Evolutionary conservation across 2,797 vertebrate genomes (phyloP), one percentile per base, ranked within the genome.

Genomic region (Parotocinclus haroldoi): DNA sequence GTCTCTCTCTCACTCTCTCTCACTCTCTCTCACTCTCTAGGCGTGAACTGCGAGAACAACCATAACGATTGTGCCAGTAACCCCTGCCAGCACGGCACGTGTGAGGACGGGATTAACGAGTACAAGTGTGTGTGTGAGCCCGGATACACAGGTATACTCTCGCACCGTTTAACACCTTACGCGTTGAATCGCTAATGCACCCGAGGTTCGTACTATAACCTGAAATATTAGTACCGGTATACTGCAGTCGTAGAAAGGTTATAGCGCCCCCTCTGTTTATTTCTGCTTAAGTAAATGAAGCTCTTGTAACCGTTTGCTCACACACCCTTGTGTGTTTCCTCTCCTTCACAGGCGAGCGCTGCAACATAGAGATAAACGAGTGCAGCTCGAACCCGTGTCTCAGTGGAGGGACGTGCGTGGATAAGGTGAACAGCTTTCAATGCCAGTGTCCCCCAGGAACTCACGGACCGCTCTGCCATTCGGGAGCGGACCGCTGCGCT

Each of bases 81-180:
- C 79, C 96, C 94, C 0, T 98, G 96, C 73, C 72, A 90, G 58
- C 84, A 91, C 0, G 96, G 96, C 67, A 85, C 84, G 66, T 98
- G 96, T 66, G 83, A 91, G 16, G 96, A 98, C 39, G 93, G 93
- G 39, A 91, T 98, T 62, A 94, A 95, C 45, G 89, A 90, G 53
- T 98, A 95, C 81, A 92, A 89, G 56, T 98, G 96, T 72, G 86
- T 91, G 50, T 98, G 96, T 75, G 66, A 85, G 5, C 90, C 91
- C 3, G 96, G 96, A 82, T 96, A 94, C 83, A 92, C 93, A 92
- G 96, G 96, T 98, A 88, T n/a, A n/a, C n/a, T n/a, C n/a, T n/a
- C n/a, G n/a, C n/a, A n/a, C n/a, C n/a, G n/a, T n/a, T n/a, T n/a
- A n/a, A n/a, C n/a, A n/a, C n/a, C n/a, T n/a, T n/a, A n/a, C n/a